Conservation (phyloP, 2,888 invertebrate genomes). For the Noctua fimbriata region DNA sequence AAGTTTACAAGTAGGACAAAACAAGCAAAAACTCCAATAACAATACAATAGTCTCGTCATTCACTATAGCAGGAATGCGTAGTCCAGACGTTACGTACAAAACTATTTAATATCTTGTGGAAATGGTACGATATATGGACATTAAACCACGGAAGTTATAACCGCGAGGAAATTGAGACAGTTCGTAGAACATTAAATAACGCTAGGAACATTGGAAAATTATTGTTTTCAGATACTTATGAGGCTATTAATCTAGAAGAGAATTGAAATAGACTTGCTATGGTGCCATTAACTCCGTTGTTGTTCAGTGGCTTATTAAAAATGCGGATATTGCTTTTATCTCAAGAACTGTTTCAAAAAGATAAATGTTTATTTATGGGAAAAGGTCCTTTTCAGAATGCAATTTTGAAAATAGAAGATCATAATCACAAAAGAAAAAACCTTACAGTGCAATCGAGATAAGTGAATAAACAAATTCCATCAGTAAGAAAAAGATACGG, state of each 20-base stretch:
- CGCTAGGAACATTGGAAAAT: slow-evolving; percentile 30
- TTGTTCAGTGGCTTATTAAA: neutral
- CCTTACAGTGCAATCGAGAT: neutral
- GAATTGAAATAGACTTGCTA: neutral
- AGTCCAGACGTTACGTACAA: slow-evolving; percentile 6
- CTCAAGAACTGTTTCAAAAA: neutral
- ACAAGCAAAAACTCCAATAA: neutral
- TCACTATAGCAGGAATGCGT: neutral
- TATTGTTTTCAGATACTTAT: slow-evolving; percentile 27
- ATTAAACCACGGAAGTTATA: slow-evolving; percentile 44
- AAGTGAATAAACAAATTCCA: neutral
- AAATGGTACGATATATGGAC: slow-evolving; percentile 39
- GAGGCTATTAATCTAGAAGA: neutral
- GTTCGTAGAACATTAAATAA: slow-evolving; percentile 25
- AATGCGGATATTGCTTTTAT: neutral
- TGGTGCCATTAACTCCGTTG: too few relatives aligned
- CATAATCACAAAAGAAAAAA: neutral
- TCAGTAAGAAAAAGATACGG: neutral
- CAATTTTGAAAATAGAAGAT: neutral
- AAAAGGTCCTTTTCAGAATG: neutral
- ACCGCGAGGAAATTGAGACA: slow-evolving; percentile 53
- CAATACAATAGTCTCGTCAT: neutral
- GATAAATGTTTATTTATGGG: neutral
- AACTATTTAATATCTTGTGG: slow-evolving; percentile 40
- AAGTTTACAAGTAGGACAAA: neutral